Percentiles rank a stretch among this genome's conserved stretches.
These are phyloP conservation scores for Gulo gulo DNA, from an alignment of 2,113 vertebrate genomes.

Conservation along the genomic window DNA sequence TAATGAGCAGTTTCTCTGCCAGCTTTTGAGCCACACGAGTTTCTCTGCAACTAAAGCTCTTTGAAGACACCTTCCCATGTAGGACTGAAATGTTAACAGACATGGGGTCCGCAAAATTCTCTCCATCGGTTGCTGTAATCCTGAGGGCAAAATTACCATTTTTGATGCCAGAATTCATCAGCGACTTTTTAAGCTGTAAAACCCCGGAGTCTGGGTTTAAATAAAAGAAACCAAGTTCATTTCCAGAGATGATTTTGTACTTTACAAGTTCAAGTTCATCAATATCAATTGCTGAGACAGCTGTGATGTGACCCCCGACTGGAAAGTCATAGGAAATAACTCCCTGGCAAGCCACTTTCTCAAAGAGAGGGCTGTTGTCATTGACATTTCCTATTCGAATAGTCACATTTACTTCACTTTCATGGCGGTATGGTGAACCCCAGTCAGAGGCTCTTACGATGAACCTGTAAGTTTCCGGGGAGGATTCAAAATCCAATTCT, in stretches of 20 bases:
- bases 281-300: conserved; percentile 96
- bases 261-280: conserved; percentile 96
- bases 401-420: conserved; percentile 95
- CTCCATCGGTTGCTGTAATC: conserved; percentile 97
- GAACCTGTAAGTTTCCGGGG: conserved; percentile 92
- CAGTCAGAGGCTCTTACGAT: conserved; percentile 97
- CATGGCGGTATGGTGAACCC: conserved; percentile 96
- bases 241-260: conserved; percentile 97
- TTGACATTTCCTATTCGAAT: conserved; percentile 94
- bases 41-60: conserved; percentile 93
- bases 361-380: conserved; percentile 96
- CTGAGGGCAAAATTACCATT: conserved; percentile 90
- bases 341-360: conserved; percentile 95
- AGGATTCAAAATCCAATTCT: conserved; percentile 96
- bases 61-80: conserved; percentile 89
- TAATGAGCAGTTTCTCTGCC: conserved; percentile 96
- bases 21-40: conserved; percentile 95
- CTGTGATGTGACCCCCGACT: conserved; percentile 92
- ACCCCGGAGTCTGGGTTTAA: conserved; percentile 97
- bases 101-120: conserved; percentile 95
- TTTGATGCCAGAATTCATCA: conserved; percentile 87
- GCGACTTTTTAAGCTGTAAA: conserved; percentile 89
- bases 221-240: conserved; percentile 93
- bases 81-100: conserved; percentile 95
- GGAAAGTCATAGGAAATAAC: conserved; percentile 93